Percentiles rank a stretch among this genome's conserved stretches.
phyloP scores from a whole-genome alignment of 2,113 vertebrate genomes.

The Fukomys damarensis region DNA sequence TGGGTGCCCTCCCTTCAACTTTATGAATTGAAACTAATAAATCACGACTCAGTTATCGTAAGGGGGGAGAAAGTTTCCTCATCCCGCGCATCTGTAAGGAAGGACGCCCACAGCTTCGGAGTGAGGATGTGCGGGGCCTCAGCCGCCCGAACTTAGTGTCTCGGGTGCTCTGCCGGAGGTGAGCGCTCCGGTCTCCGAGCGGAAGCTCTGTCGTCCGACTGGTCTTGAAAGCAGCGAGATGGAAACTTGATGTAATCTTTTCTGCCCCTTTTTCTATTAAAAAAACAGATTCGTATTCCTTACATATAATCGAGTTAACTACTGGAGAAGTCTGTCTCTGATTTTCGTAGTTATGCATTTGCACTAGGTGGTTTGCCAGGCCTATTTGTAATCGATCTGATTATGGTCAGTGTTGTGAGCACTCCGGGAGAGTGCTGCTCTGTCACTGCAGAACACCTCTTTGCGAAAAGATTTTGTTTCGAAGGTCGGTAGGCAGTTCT shows the following conservation, averaged over 20 bases:
- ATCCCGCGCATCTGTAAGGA: too few relatives aligned
- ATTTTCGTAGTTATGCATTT: background rate
- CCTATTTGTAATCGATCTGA: background rate
- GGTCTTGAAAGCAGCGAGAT: background rate
- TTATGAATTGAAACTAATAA: background rate
- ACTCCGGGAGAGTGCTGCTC: background rate
- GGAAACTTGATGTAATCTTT: background rate
- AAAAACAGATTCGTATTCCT: background rate
- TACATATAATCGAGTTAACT: background rate
- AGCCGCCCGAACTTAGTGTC: too few relatives aligned
- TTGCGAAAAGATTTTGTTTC: background rate
- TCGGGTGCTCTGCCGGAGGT: too few relatives aligned
- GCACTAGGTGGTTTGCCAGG: background rate
- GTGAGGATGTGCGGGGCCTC: too few relatives aligned
- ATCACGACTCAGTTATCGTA: background rate
- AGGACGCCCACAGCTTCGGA: too few relatives aligned
- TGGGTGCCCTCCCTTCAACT: background rate
- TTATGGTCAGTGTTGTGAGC: background rate
- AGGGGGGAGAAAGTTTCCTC: background rate
- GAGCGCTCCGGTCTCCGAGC: too few relatives aligned
- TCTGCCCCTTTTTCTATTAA: background rate
- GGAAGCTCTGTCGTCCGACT: too few relatives aligned
- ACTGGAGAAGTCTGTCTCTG: background rate
- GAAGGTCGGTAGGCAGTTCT: background rate
- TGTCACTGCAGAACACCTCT: background rate